Percentiles rank a stretch among this genome's conserved stretches.
Evolutionary conservation across 2,797 vertebrate genomes (phyloP).

Genomic region (Sebastes taczanowskii): DNA sequence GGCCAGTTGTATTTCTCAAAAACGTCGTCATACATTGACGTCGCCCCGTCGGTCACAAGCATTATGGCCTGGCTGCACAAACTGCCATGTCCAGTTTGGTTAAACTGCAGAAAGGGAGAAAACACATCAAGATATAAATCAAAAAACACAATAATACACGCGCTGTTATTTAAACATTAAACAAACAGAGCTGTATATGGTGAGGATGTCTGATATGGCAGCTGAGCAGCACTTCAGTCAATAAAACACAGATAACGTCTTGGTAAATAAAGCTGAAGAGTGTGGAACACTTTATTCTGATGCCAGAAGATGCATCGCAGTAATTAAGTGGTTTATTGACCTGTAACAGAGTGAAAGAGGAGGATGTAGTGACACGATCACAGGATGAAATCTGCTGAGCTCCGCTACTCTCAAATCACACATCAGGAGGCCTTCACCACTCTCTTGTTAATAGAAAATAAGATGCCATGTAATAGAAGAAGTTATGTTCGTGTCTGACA

Average conservation of each 20-base stretch:
- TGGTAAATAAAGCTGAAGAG: constrained; percentile 50
- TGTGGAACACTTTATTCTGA: constrained; percentile 51
- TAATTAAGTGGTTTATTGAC: constrained; percentile 82
- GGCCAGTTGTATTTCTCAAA: constrained; percentile 98
- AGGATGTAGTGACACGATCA: constrained; percentile 32
- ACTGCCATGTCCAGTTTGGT: constrained; percentile 95
- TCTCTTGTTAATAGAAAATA: background rate
- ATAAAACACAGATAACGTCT: constrained; percentile 40
- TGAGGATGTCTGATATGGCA: constrained; percentile 1
- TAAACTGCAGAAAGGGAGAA: constrained; percentile 85
- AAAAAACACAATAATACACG: background rate
- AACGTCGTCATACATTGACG: constrained; percentile 92
- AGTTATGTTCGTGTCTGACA: background rate
- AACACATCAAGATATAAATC: background rate
- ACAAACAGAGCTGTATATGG: background rate
- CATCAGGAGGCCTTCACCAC: background rate
- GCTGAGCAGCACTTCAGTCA: constrained; percentile 11
- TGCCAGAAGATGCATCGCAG: constrained; percentile 71
- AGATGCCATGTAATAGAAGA: background rate
- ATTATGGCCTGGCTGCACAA: constrained; percentile 98
- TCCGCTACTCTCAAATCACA: constrained; percentile 14
- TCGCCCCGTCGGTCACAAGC: constrained; percentile 96
- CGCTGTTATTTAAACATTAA: background rate
- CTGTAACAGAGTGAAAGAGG: constrained; percentile 58
- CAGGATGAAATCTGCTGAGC: constrained; percentile 51